Evolutionary conservation across 2,888 invertebrate species (phyloP).

Genomic region (Microctonus hyperodae): DNA sequence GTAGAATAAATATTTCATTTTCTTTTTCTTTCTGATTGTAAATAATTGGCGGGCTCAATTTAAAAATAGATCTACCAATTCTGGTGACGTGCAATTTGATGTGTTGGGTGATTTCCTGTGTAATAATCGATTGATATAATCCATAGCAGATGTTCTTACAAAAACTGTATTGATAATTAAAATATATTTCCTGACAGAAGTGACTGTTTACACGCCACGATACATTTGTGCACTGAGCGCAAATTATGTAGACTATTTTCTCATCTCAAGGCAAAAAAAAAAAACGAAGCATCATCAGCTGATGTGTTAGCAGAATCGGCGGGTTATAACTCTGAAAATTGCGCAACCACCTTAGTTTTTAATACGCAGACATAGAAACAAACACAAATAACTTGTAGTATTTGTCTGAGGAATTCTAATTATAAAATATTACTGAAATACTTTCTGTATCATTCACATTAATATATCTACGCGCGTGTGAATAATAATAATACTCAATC

Average conservation of each 20-base stretch:
- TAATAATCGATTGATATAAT: constrained; percentile 52
- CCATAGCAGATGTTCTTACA: constrained; percentile 39
- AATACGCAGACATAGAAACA: not conserved
- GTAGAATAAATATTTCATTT: not conserved
- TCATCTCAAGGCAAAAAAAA: constrained; percentile 18
- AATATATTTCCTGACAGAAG: not conserved
- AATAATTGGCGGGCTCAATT: too few relatives aligned
- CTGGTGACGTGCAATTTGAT: constrained; percentile 38
- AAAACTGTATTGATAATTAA: not conserved
- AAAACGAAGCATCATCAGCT: constrained; percentile 24
- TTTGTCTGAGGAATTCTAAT: constrained; percentile 23
- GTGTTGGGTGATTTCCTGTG: constrained; percentile 42
- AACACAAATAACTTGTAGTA: too few relatives aligned
- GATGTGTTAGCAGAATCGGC: constrained; percentile 20
- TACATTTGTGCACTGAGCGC: constrained; percentile 17
- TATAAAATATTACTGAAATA: constrained; percentile 33
- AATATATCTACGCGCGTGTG: constrained; percentile 11
- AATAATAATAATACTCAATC: not conserved
- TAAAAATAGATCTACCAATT: constrained; percentile 38
- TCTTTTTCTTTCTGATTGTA: not conserved
- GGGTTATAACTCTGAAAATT: constrained; percentile 11
- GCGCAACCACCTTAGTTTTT: constrained; percentile 11
- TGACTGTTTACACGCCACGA: constrained; percentile 5
- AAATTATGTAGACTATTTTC: constrained; percentile 21
- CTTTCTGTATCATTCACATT: not conserved